These are phyloP conservation scores for Ochotona princeps DNA, from an alignment of 2,113 vertebrate species.

Conservation along the genomic window DNA sequence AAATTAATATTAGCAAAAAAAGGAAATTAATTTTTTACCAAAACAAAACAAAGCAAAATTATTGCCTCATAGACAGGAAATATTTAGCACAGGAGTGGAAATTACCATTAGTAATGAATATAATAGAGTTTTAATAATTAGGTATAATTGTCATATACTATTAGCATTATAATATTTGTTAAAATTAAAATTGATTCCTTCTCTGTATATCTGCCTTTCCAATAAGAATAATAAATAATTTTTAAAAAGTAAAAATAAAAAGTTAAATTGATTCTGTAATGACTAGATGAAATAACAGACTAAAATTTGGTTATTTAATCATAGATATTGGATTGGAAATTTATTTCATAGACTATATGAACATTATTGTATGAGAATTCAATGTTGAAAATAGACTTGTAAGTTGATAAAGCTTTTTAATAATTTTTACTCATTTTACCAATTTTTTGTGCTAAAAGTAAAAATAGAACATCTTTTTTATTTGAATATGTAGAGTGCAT, in stretches of 20 bases:
- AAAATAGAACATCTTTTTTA: not conserved
- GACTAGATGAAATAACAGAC: slow-evolving; percentile 3
- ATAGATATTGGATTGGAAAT: not conserved
- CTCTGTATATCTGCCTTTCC: no score
- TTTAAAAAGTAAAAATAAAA: not conserved
- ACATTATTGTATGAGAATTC: not conserved
- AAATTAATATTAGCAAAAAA: slow-evolving; percentile 47
- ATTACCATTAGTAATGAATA: slow-evolving; percentile 20
- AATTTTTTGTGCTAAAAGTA: not conserved
- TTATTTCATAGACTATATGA: not conserved
- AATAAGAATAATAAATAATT: slow-evolving; percentile 6
- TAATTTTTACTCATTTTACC: not conserved
- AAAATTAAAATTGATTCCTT: not conserved
- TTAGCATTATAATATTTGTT: no score
- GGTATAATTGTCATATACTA: not conserved
- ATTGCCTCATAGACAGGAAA: not conserved
- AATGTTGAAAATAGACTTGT: not conserved
- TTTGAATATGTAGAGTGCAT: slow-evolving; percentile 9
- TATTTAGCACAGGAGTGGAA: slow-evolving; percentile 31
- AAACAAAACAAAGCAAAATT: slow-evolving; percentile 31
- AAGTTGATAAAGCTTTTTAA: not conserved
- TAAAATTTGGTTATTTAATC: slow-evolving; percentile 25
- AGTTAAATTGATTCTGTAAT: slow-evolving; percentile 28
- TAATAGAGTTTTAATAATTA: slow-evolving; percentile 25
- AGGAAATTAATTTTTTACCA: slow-evolving; percentile 17